A percentile compares a stretch with the other conserved stretches of the same genome.
phyloP scores from a whole-genome alignment of 1,140 invertebrate species.

The Sitobion miscanthi region DNA sequence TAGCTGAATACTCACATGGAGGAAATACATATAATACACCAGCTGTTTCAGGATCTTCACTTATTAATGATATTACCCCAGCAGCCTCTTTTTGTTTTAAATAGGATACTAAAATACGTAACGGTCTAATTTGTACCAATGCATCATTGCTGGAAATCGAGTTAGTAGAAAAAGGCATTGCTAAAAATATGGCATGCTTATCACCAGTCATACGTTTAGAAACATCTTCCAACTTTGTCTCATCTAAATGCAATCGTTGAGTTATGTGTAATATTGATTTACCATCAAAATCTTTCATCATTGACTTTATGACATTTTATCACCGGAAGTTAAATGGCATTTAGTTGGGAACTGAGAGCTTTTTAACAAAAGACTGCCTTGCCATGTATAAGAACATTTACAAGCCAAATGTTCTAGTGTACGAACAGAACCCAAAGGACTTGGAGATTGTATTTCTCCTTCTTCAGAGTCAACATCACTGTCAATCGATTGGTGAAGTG shows the following conservation, averaged over 20 bases:
- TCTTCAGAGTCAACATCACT: conserved; percentile 80
- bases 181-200: conserved; percentile 88
- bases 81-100: conserved; percentile 97
- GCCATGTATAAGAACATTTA: conserved; percentile 87
- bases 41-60: conserved; percentile 84
- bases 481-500: conserved; percentile 74
- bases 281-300: conserved; percentile 91
- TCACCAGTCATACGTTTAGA: conserved; percentile 86
- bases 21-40: conserved; percentile 96
- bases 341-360: conserved; percentile 95
- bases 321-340: conserved; percentile 94
- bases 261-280: conserved; percentile 91
- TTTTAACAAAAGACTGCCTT: conserved; percentile 92
- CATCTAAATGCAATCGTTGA: conserved; percentile 90
- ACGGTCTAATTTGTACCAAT: conserved; percentile 85
- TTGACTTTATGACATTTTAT: conserved; percentile 91
- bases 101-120: conserved; percentile 94
- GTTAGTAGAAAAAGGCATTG: conserved; percentile 80
- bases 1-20: conserved; percentile 88
- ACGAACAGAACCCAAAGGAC: conserved; percentile 75
- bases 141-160: conserved; percentile 78
- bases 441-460: conserved; percentile 66
- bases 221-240: conserved; percentile 94
- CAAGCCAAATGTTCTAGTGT: conserved; percentile 81
- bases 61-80: conserved; percentile 83